Evolutionary conservation across 2,113 vertebrate genomes (phyloP), one percentile per base, ranked within the genome.

Genomic region (Gadus chalcogrammus): DNA sequence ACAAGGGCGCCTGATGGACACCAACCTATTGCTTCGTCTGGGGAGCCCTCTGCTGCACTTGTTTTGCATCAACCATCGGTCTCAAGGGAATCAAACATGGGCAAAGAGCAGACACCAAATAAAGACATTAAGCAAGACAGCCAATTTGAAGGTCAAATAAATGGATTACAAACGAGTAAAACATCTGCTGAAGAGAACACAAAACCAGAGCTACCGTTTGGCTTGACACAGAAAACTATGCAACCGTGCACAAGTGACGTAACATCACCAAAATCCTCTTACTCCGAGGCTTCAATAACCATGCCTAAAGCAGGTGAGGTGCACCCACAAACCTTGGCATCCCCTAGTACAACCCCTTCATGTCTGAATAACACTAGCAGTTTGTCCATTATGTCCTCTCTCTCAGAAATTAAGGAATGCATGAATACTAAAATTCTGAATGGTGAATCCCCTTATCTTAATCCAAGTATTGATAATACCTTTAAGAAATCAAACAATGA

Each of bases 271-370:
- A 88, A 86, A 83, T 75, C 80, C 79, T 87, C 79, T 48, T 67
- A 74, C 69, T 79, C 81, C 67, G 86, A 89, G 73, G 82, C 79
- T 80, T 17, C 81, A 81, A 81, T 79, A 79, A 71, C 85, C 77
- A 67, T 85, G 56, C 77, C 75, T 81, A 83, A 82, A 83, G 77
- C 81, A 88, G 88, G 84, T 85, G 85, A 88, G 86, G 80, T 74
- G 76, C 79, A 79, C 80, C 80, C 79, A 80, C 73, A 70, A 74
- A 83, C 63, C 73, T 71, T 28, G 42, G 59, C 71, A 81, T 56
- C 55, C 18, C 11, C 53, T 79, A 80, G 64, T 78, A 74, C 18
- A 48, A 53, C 55, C 42, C 61, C 65, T 27, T 22, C 71, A 72
- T 76, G 61, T n/a, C 58, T 70, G 5, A 70, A 63, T 74, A 20